Base-by-base conservation (phyloP, 2,888 invertebrate species). In the Aporophyla nigra region DNA sequence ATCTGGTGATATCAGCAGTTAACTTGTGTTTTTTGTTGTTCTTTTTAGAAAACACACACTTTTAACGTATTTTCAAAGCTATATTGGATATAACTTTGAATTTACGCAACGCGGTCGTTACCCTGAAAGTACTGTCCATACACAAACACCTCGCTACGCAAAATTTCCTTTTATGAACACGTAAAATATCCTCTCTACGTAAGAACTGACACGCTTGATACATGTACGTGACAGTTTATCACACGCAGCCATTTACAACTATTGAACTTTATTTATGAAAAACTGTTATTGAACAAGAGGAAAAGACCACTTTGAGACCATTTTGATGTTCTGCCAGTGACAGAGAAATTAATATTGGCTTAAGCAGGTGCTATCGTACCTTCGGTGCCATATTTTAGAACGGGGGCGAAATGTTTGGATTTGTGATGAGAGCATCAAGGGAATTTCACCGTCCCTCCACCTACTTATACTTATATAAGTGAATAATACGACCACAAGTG, bases 81-180 rank as follows among this genome's bases (percentile, higher is more conserved):
- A 12, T 16, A 5, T 74, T 56, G 2, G 7, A 19, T 54, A 59
- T 43, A 61, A 46, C 12, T n/a, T 16, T 43, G 9, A 33, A n/a
- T 33, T 54, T 21, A 16, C 9, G 5, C 1, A 5, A 24, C n/a
- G n/a, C 12, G 7, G 43, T 43, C 21, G 24, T 49, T 24, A 56
- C 72, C 33, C 76, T 6, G 1, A 54, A 71, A 73, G n/a, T 73
- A 58, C 59, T 56, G 71, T 79, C 71, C 66, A 82, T 76, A 70
- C 80, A 78, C 85, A 89, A 88, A 90, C 85, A 88, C 86, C 86
- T 88, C 82, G 75, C 80, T 72, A 86, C 87, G 85, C 85, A 87
- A 88, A 91, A 90, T 90, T 86, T 90, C 85, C 85, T 33, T 51
- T 92, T 92, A 93, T 92, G 90, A 90, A 91, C 91, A 93, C 91